These are phyloP conservation scores for Alces alces DNA, from an alignment of 2,113 vertebrate genomes.

Conservation along the genomic window DNA sequence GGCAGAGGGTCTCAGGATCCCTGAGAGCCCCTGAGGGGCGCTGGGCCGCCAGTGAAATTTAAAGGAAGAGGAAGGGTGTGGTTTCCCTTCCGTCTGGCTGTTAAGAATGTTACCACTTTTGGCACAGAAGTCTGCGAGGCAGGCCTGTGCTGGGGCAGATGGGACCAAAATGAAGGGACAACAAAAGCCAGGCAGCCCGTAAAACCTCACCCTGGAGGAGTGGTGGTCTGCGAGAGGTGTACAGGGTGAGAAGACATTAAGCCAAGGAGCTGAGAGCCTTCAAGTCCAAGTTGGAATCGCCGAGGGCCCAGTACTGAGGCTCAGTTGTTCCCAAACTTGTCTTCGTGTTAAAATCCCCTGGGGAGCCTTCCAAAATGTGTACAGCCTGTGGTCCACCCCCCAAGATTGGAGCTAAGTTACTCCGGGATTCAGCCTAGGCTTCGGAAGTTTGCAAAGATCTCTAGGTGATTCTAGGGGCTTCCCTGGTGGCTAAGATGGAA, in stretches of 20 bases:
- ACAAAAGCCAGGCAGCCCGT: background rate
- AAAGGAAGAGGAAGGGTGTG: conserved; percentile 27
- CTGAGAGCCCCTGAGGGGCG: background rate
- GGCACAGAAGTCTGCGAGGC: background rate
- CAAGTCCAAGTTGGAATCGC: background rate
- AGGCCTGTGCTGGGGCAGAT: background rate
- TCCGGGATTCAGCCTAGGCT: background rate
- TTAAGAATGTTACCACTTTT: background rate
- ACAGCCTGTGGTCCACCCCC: background rate
- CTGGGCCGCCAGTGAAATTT: background rate
- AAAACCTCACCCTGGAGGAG: background rate
- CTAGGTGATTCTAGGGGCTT: background rate
- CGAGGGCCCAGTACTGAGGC: background rate
- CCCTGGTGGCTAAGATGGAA: background rate
- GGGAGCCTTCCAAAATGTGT: background rate
- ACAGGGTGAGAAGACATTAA: background rate
- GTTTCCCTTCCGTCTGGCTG: background rate
- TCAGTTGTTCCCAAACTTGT: background rate
- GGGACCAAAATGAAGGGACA: background rate
- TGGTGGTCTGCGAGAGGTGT: background rate
- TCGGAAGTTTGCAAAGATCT: background rate
- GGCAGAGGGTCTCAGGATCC: background rate
- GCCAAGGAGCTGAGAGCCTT: background rate
- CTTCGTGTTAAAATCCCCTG: background rate
- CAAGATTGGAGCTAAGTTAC: background rate